phyloP scores from a whole-genome alignment of 2,113 vertebrate species.

The Psophia crepitans region DNA sequence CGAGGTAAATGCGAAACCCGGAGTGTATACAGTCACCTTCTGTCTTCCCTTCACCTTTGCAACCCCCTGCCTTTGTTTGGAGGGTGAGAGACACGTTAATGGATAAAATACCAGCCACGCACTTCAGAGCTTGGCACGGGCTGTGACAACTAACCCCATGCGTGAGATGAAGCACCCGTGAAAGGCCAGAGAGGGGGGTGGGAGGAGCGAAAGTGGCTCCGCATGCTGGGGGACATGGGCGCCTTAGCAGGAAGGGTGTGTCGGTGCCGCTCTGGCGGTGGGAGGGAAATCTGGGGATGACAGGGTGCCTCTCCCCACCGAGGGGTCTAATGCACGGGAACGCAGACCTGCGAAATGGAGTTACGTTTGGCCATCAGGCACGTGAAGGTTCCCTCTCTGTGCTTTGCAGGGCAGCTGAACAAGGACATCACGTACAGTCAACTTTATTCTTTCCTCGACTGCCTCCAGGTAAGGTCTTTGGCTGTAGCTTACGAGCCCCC shows the following conservation, averaged over 20 bases:
- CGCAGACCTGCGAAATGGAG: neutral
- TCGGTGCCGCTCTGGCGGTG: neutral
- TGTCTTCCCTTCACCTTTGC: neutral
- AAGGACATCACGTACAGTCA: slow-evolving; percentile 73
- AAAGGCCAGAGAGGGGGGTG: neutral
- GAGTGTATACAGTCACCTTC: neutral
- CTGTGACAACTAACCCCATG: neutral
- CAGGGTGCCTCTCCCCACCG: neutral
- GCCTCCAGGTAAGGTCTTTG: slow-evolving; percentile 70
- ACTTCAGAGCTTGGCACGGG: neutral
- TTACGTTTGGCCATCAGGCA: neutral
- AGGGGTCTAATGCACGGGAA: neutral
- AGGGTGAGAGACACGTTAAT: neutral
- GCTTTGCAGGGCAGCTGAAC: slow-evolving; percentile 76
- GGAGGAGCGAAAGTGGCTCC: neutral
- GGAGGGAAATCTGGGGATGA: neutral
- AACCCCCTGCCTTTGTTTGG: neutral
- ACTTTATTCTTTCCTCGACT: slow-evolving; percentile 75
- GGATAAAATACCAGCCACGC: neutral
- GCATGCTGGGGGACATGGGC: neutral
- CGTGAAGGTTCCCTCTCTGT: neutral
- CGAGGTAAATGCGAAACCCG: neutral
- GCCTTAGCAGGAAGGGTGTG: neutral
- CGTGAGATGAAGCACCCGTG: fast-evolving
- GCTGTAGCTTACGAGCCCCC: neutral